Evolutionary conservation across 2,888 invertebrate species (phyloP).

Genomic region (Chrysodeixis includens): DNA sequence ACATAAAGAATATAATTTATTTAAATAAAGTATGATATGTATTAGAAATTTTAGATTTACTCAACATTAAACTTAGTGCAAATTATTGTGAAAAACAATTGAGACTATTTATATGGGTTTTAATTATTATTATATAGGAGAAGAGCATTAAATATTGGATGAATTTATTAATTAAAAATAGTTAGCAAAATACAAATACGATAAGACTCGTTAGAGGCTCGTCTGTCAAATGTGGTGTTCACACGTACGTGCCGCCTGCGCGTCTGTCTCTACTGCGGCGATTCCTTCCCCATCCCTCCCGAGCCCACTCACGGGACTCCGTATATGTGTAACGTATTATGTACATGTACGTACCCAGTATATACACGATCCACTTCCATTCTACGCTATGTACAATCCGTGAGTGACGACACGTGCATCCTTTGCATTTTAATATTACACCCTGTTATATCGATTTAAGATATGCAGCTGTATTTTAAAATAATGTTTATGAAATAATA

Average conservation of each 20-base stretch:
- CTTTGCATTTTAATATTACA: conserved; percentile 80
- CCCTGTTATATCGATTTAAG: conserved; percentile 82
- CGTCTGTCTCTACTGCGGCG: conserved; percentile 52
- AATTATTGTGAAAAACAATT: conserved; percentile 88
- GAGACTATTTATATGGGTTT: conserved; percentile 89
- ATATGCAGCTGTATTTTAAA: conserved; percentile 84
- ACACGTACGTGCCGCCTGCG: conserved; percentile 59
- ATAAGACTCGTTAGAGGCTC: conserved; percentile 88
- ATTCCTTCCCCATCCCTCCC: conserved; percentile 21
- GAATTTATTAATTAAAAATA: conserved; percentile 90
- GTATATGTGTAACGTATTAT: conserved; percentile 14
- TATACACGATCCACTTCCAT: conserved; percentile 15
- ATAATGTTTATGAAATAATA: conserved; percentile 85
- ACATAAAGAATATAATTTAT: conserved; percentile 89
- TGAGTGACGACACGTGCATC: conserved; percentile 68
- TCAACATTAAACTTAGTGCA: conserved; percentile 89
- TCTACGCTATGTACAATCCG: conserved; percentile 55
- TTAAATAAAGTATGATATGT: conserved; percentile 87
- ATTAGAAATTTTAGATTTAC: conserved; percentile 90
- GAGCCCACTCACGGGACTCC: conserved; percentile 36
- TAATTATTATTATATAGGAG: conserved; percentile 89
- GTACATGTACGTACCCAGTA: conserved; percentile 20
- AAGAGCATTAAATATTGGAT: conserved; percentile 87
- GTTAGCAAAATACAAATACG: conserved; percentile 89
- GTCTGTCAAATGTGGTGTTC: conserved; percentile 82